A percentile compares a stretch with the other conserved stretches of the same genome.
Evolutionary conservation across 2,888 invertebrate genomes (phyloP).

Genomic region (Ctenicera cuprea): DNA sequence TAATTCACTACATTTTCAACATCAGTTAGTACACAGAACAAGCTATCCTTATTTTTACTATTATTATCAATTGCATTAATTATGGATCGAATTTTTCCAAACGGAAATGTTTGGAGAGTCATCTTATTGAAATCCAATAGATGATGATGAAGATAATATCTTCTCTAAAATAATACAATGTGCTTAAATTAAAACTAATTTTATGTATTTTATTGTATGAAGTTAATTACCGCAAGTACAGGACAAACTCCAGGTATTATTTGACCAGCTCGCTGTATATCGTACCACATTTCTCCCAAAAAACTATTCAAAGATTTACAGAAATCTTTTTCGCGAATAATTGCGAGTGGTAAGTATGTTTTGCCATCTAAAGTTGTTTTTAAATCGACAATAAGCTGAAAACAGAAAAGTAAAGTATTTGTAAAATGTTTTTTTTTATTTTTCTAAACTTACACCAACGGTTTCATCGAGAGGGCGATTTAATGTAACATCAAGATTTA

Average conservation of each 20-base stretch:
- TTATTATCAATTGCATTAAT: conserved; percentile 2
- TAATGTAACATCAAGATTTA: too few species aligned
- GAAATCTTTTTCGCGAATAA: not conserved
- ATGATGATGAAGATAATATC: not conserved
- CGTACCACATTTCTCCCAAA: conserved; percentile 14
- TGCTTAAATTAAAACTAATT: too few species aligned
- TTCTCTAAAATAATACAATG: conserved; percentile 6
- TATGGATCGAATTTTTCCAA: conserved; percentile 7
- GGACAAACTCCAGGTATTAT: conserved; percentile 5
- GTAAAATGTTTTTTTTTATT: too few species aligned
- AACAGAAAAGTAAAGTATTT: too few species aligned
- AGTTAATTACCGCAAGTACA: not conserved
- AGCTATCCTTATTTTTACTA: not conserved
- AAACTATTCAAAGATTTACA: not conserved
- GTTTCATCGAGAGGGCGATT: too few species aligned
- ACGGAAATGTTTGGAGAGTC: conserved; percentile 14
- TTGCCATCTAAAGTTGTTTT: not conserved
- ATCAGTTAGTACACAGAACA: not conserved
- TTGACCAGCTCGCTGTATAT: not conserved
- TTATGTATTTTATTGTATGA: not conserved
- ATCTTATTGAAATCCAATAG: conserved; percentile 11
- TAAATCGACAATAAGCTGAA: not conserved
- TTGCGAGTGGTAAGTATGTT: not conserved
- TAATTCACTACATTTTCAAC: not conserved
- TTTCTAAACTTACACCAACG: not conserved